These are phyloP conservation scores for Agonum fuliginosum DNA, from an alignment of 2,888 invertebrate species.

Conservation along the genomic window DNA sequence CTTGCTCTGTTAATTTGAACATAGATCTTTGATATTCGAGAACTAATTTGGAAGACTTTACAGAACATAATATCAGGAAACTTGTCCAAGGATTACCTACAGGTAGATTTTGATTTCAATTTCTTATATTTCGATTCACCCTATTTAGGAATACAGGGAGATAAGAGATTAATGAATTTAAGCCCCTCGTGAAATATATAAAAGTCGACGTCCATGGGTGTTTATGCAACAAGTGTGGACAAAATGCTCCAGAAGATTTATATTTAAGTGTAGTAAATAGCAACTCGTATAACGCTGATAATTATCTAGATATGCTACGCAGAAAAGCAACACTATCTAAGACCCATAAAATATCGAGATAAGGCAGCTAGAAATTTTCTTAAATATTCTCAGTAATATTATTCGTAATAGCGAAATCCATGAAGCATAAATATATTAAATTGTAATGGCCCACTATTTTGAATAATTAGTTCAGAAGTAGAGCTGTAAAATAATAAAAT, in stretches of 20 bases:
- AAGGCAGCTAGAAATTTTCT: neutral
- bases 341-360: conserved; percentile 22
- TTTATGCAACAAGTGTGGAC: conserved; percentile 13
- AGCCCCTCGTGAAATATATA: too few species aligned
- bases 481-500: conserved; percentile 26
- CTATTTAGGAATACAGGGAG: too few species aligned
- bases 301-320: conserved; percentile 16
- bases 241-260: conserved; percentile 29
- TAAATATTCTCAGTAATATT: neutral
- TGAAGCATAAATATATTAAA: conserved; percentile 22
- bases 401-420: conserved; percentile 21
- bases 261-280: conserved; percentile 8
- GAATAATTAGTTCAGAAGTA: neutral
- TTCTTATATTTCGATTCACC: too few species aligned
- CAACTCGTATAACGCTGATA: conserved; percentile 21
- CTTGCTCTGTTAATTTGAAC: too few species aligned
- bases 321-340: neutral
- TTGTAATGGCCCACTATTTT: conserved; percentile 10
- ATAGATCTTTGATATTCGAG: too few species aligned
- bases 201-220: too few species aligned
- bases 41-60: too few species aligned
- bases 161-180: too few species aligned
- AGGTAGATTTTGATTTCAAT: too few species aligned
- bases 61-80: too few species aligned
- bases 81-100: too few species aligned